Conservation (phyloP, 2,888 invertebrate genomes). For the Hedychridium roseum region DNA sequence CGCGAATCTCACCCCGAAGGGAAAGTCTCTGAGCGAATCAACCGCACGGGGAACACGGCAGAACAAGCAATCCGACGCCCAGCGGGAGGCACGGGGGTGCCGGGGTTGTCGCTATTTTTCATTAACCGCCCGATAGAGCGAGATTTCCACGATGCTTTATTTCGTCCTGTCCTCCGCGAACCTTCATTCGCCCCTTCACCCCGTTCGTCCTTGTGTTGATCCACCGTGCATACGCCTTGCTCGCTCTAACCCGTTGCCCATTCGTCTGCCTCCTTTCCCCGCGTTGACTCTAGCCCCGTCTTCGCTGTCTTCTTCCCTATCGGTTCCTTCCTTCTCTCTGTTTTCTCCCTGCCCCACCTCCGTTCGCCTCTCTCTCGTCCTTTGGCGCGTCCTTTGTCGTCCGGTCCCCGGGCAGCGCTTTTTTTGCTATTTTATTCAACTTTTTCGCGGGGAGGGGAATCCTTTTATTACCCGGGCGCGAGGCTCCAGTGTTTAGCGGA, state of each 20-base stretch:
- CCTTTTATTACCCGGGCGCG: conserved; percentile 43
- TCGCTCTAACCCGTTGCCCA: too few relatives aligned
- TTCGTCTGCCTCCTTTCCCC: conserved; percentile 7
- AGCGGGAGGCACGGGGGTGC: conserved; percentile 43
- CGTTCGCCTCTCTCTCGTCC: conserved; percentile 4
- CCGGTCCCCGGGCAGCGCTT: conserved; percentile 24
- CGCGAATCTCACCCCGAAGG: conserved; percentile 43
- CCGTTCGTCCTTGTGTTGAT: conserved; percentile 3
- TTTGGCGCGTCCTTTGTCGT: conserved; percentile 35
- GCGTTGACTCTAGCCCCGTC: conserved; percentile 7
- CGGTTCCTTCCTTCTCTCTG: conserved; percentile 13
- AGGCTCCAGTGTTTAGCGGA: conserved; percentile 44
- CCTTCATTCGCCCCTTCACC: conserved; percentile 4
- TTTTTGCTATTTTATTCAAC: conserved; percentile 47
- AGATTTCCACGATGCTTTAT: conserved; percentile 41
- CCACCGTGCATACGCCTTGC: too few relatives aligned
- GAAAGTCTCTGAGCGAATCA: conserved; percentile 37
- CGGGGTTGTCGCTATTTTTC: conserved; percentile 57
- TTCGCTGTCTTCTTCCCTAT: conserved; percentile 11
- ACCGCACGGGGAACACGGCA: conserved; percentile 19
- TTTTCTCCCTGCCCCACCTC: conserved; percentile 21
- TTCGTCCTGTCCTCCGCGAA: conserved; percentile 22
- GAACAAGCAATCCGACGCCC: conserved; percentile 51
- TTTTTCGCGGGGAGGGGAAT: conserved; percentile 37
- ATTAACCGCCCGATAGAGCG: conserved; percentile 56